These are phyloP conservation scores for Lagenorhynchus albirostris DNA, from an alignment of 2,113 vertebrate genomes.

Conservation along the genomic window DNA sequence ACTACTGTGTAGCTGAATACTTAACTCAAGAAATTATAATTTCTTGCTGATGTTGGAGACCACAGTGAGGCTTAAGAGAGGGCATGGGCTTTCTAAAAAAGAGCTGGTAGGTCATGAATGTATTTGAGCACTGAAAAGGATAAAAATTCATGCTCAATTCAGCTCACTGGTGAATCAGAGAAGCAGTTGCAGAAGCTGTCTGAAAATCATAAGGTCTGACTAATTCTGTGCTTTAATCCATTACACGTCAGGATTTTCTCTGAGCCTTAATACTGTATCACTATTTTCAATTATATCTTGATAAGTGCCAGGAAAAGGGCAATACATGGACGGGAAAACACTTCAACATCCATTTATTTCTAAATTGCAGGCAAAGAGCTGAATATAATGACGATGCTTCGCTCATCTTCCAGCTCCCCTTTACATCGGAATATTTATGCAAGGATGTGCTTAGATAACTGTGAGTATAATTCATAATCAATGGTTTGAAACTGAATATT, in stretches of 20 bases:
- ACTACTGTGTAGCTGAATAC: neutral
- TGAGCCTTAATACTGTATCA: constrained; percentile 5
- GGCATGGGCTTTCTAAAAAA: neutral
- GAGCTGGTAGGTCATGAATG: neutral
- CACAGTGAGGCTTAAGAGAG: neutral
- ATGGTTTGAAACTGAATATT: neutral
- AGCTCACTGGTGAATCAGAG: neutral
- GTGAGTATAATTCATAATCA: constrained; percentile 15
- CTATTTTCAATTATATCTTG: constrained; percentile 30
- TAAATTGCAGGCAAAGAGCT: neutral
- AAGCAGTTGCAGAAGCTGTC: neutral
- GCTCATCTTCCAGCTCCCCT: neutral
- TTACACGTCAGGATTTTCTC: constrained; percentile 41
- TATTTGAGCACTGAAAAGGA: constrained; percentile 38
- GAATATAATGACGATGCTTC: neutral
- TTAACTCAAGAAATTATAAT: constrained; percentile 40
- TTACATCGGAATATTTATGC: neutral
- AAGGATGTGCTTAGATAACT: neutral
- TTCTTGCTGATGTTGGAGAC: neutral
- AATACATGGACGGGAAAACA: neutral
- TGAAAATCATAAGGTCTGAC: constrained; percentile 11
- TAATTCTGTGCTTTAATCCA: constrained; percentile 31
- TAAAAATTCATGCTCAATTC: neutral
- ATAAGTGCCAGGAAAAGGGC: neutral
- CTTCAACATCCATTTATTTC: constrained; percentile 25